A percentile compares a stretch with the other conserved stretches of the same genome.
These are phyloP conservation scores for Sebastes fasciatus DNA, from an alignment of 2,113 vertebrate species.

Conservation along the genomic window DNA sequence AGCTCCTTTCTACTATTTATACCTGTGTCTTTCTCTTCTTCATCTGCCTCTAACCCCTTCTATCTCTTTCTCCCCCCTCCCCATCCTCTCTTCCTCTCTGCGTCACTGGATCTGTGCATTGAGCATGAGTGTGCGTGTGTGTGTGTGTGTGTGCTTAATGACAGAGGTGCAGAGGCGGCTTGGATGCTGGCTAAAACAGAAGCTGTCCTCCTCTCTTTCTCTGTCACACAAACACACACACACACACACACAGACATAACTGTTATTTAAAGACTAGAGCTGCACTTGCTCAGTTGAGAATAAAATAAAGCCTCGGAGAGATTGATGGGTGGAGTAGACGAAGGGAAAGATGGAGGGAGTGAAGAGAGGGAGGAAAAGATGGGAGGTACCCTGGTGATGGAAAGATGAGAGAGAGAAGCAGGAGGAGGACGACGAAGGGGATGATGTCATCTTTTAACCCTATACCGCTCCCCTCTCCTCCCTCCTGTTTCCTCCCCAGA, in stretches of 20 bases:
- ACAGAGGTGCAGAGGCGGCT: slow-evolving; percentile 74
- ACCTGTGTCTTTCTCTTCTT: slow-evolving; percentile 46
- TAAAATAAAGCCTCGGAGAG: slow-evolving; percentile 44
- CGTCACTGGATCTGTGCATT: slow-evolving; percentile 63
- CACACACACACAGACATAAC: slow-evolving; percentile 35
- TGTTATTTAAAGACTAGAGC: slow-evolving; percentile 75
- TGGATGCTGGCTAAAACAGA: slow-evolving; percentile 67
- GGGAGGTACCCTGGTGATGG: slow-evolving; percentile 64
- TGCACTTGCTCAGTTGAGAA: slow-evolving; percentile 58
- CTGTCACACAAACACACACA: slow-evolving; percentile 17
- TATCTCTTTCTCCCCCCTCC: slow-evolving; percentile 31
- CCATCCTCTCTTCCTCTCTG: slow-evolving; percentile 48
- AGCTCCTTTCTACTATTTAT: slow-evolving; percentile 60
- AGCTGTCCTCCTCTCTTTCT: slow-evolving; percentile 53
- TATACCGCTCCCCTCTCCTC: slow-evolving; percentile 52
- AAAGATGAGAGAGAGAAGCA: slow-evolving; percentile 50
- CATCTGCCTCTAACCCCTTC: slow-evolving; percentile 54
- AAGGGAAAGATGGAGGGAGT: slow-evolving; percentile 45
- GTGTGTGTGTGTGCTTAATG: slow-evolving; percentile 47
- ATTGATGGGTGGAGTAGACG: slow-evolving; percentile 46
- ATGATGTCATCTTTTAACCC: slow-evolving; percentile 82
- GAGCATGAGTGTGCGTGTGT: slow-evolving; percentile 28
- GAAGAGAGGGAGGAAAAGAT: slow-evolving; percentile 28
- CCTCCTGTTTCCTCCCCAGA: slow-evolving; percentile 57
- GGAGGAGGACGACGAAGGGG: slow-evolving; percentile 54